These are phyloP conservation scores for Poeciliopsis occidentalis DNA, from an alignment of 2,113 vertebrate genomes.

Conservation along the genomic window DNA sequence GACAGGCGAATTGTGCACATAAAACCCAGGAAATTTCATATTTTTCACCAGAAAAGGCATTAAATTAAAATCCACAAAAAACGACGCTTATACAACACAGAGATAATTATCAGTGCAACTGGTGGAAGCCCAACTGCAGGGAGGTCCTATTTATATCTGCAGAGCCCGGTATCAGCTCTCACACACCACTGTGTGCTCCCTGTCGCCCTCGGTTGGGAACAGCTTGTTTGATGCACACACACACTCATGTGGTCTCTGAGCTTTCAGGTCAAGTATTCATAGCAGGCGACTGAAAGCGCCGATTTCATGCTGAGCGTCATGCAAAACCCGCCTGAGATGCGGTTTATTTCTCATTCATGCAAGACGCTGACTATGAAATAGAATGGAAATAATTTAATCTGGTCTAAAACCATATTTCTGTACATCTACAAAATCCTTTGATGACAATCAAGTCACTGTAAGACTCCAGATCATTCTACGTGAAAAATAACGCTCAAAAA, in stretches of 20 bases:
- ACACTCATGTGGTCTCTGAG: constrained; percentile 18
- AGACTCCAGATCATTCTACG: too few species aligned
- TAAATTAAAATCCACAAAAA: constrained; percentile 20
- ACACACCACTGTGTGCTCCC: constrained; percentile 59
- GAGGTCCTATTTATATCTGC: constrained; percentile 73
- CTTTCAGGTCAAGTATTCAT: constrained; percentile 40
- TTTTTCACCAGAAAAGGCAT: constrained; percentile 8
- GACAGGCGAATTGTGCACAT: background rate
- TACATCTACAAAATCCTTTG: background rate
- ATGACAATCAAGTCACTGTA: too few species aligned
- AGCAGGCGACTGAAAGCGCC: background rate
- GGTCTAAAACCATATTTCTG: background rate
- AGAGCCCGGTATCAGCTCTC: constrained; percentile 66
- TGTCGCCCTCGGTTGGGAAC: constrained; percentile 47
- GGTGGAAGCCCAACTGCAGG: constrained; percentile 56
- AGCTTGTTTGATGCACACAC: constrained; percentile 37
- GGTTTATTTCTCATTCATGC: constrained; percentile 1
- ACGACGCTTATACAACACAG: constrained; percentile 3
- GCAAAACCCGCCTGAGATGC: background rate
- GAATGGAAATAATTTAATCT: background rate
- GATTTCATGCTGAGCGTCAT: background rate
- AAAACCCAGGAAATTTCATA: background rate
- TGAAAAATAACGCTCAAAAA: too few species aligned
- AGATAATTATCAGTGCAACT: constrained; percentile 51
- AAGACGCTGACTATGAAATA: constrained; percentile 15